Evolutionary conservation across 2,888 invertebrate genomes (phyloP).

Genomic region (Diarsia mendica): DNA sequence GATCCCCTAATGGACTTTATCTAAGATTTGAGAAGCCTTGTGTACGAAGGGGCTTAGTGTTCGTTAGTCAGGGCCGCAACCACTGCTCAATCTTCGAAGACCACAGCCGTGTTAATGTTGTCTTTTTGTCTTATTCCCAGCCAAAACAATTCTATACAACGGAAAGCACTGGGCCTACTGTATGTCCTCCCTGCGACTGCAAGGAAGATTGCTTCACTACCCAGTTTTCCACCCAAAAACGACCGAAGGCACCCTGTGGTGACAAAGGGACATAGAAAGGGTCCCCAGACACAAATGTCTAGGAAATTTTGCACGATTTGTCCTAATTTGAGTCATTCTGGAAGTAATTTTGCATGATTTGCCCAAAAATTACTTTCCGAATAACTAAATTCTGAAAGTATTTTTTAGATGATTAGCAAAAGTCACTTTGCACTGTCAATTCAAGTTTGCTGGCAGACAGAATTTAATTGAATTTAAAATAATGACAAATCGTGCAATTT

Average conservation of each 20-base stretch:
- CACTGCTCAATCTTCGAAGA: no score
- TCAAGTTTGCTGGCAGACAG: background rate
- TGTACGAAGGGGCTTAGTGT: no score
- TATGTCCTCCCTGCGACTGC: conserved; percentile 1
- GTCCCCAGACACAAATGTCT: background rate
- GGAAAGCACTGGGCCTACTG: background rate
- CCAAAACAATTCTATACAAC: background rate
- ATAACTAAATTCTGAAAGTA: background rate
- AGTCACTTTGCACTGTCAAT: background rate
- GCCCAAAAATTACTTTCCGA: background rate
- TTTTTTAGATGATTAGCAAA: background rate
- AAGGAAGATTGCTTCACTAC: background rate
- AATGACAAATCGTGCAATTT: background rate
- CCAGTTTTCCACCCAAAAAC: background rate
- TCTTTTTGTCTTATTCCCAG: background rate
- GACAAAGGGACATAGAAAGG: background rate
- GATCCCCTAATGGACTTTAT: no score
- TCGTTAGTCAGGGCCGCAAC: no score
- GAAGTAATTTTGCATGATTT: background rate
- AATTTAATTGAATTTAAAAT: no score
- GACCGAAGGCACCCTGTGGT: fast-evolving
- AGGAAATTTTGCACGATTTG: background rate
- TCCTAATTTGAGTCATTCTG: background rate
- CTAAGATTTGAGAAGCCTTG: no score
- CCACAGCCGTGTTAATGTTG: no score